Conservation (phyloP, 1,140 invertebrate genomes). For the Berghia stephanieae region DNA sequence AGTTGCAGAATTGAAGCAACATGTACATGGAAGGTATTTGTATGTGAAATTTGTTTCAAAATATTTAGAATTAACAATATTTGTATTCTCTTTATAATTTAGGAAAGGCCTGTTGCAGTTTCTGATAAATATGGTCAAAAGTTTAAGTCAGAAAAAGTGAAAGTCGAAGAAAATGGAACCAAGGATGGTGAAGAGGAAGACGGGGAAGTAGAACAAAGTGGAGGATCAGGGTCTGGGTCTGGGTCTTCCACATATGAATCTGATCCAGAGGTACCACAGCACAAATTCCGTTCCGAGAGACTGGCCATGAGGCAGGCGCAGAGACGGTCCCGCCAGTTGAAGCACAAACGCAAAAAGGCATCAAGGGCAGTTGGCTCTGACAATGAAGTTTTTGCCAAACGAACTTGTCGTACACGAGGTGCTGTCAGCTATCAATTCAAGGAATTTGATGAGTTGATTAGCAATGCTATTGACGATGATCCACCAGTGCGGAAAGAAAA, state of each 20-base stretch:
- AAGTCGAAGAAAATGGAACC: too few relatives aligned
- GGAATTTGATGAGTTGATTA: slow-evolving; percentile 93
- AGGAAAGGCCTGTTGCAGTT: too few relatives aligned
- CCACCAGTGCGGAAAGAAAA: slow-evolving; percentile 39
- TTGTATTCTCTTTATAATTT: too few relatives aligned
- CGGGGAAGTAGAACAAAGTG: slow-evolving; percentile 10
- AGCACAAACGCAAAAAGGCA: slow-evolving; percentile 35
- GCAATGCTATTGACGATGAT: slow-evolving; percentile 84
- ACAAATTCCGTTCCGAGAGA: slow-evolving; percentile 6
- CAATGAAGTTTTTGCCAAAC: slow-evolving; percentile 42
- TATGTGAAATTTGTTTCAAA: too few relatives aligned
- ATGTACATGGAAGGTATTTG: too few relatives aligned
- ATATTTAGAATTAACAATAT: too few relatives aligned
- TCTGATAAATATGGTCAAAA: too few relatives aligned
- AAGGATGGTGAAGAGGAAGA: slow-evolving; percentile 37
- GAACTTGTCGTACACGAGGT: slow-evolving; percentile 58
- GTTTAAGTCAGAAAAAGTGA: too few relatives aligned
- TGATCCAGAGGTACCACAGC: slow-evolving; percentile 24
- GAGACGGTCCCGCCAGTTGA: slow-evolving; percentile 73
- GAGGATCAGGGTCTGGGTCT: too few relatives aligned
- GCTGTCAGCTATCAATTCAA: slow-evolving; percentile 83
- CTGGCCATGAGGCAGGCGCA: slow-evolving; percentile 52
- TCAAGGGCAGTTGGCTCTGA: slow-evolving; percentile 24
- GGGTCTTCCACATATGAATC: slow-evolving; percentile 23
- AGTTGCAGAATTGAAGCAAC: too few relatives aligned